Conservation (phyloP, 2,797 vertebrate genomes). For the Tragopan temminckii region DNA sequence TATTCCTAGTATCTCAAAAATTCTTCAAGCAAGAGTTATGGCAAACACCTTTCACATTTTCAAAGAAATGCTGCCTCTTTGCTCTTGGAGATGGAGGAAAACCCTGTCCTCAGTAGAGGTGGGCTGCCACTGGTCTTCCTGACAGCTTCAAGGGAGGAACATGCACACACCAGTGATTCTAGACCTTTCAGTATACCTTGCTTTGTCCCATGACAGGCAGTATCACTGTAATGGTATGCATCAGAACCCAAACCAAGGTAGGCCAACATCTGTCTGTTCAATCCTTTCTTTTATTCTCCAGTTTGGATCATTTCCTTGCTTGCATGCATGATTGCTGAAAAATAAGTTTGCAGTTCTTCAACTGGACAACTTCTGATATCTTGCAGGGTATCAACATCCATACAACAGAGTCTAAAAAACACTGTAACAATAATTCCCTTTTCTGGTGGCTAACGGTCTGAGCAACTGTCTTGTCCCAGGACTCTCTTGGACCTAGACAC, state of each 20-base stretch:
- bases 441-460: neutral
- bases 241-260: neutral
- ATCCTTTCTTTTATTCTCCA: neutral
- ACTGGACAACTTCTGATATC: neutral
- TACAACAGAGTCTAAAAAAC: neutral
- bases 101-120: neutral
- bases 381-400: neutral
- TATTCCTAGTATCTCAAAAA: neutral
- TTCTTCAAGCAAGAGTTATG: neutral
- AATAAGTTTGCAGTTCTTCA: neutral
- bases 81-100: fast-evolving
- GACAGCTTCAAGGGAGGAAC: neutral
- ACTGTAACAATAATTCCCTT: neutral
- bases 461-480: neutral
- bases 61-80: neutral
- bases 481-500: neutral
- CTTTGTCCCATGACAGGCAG: neutral
- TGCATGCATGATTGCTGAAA: fast-evolving
- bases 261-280: neutral
- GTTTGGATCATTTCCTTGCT: neutral
- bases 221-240: neutral
- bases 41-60: neutral
- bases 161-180: neutral
- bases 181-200: neutral
- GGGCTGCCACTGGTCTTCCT: neutral